Base-by-base conservation (phyloP, 2,113 vertebrate species). In the Lucifuga dentata region DNA sequence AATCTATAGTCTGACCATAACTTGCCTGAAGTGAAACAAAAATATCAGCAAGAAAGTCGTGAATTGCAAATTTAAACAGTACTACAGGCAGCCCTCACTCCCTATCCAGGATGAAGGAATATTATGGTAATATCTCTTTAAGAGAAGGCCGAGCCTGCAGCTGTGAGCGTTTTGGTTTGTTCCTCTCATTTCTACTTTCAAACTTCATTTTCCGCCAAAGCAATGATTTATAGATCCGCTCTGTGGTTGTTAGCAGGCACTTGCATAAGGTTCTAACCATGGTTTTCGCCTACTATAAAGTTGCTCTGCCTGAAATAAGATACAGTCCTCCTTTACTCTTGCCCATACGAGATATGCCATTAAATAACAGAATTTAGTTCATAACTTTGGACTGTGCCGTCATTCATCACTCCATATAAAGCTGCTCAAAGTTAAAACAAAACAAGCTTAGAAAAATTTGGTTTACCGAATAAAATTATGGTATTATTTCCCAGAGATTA, bases 231-330 rank as follows among this genome's bases (percentile, higher is more conserved):
- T 56, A 49, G 56, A 80, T 48, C 60, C 40, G 32, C 73, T 75
- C 78, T 75, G 39, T 71, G 66, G 68, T 80, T 44, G 46, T 53
- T 66, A 73, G 76, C 78, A 87, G n/a, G n/a, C 86, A 66, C 57
- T 66, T 78, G 81, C 76, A 83, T 78, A 70, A 59, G 71, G 56
- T 61, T 73, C 88, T 84, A 90, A 83, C 70, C 67, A 76, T 59
- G 66, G 72, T 80, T 83, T 77, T 79, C 66, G 73, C 88, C 86
- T 87, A 88, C 84, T 84, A 80, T 87, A 69, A 86, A 81, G 80
- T 46, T 77, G 49, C 80, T 62, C 65, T 20, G 26, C 76, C 56
- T 16, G 8, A 68, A 50, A 38, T 12, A 29, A 73, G 53, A 33
- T 11, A 33, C 20, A 48, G 50, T 19, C 13, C 26, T 2, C 29